Conservation (phyloP, 2,797 vertebrate genomes). For the Furcifer pardalis region DNA sequence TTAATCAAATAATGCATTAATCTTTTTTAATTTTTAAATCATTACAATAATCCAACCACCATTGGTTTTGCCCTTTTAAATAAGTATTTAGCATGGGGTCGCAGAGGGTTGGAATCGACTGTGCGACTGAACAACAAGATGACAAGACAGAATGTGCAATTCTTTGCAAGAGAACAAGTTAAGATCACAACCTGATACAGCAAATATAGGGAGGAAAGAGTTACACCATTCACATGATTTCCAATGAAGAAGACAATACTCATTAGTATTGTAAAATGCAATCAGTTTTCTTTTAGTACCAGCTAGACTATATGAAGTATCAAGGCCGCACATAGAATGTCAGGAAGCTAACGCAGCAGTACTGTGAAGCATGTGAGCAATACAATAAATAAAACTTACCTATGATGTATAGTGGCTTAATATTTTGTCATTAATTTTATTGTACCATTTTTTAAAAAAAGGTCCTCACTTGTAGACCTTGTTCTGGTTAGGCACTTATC, state of each 20-base stretch:
- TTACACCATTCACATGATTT: conserved; percentile 32
- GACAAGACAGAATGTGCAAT: conserved; percentile 34
- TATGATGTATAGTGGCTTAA: conserved; percentile 18
- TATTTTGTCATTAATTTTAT: too few relatives aligned
- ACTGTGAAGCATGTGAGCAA: conserved; percentile 55
- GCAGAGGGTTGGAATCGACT: too few relatives aligned
- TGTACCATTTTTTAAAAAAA: neutral
- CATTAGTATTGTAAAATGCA: conserved; percentile 48
- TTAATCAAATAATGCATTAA: conserved; percentile 38
- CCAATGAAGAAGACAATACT: conserved; percentile 42
- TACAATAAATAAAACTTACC: conserved; percentile 54
- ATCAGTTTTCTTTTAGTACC: conserved; percentile 56
- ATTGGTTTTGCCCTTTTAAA: conserved; percentile 20
- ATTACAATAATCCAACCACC: conserved; percentile 28
- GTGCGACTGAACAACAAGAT: too few relatives aligned
- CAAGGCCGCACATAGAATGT: conserved; percentile 43
- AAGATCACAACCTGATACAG: conserved; percentile 47
- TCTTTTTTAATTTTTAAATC: conserved; percentile 31
- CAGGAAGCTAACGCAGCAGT: conserved; percentile 55
- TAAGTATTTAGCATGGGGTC: conserved; percentile 28
- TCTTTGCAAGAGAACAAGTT: conserved; percentile 31
- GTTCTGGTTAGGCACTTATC: conserved; percentile 7
- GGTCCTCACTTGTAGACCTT: conserved; percentile 29
- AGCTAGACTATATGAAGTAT: conserved; percentile 34
- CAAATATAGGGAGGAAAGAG: conserved; percentile 52